Conservation (phyloP, 2,888 invertebrate species). For the Cynaeus angustus region DNA sequence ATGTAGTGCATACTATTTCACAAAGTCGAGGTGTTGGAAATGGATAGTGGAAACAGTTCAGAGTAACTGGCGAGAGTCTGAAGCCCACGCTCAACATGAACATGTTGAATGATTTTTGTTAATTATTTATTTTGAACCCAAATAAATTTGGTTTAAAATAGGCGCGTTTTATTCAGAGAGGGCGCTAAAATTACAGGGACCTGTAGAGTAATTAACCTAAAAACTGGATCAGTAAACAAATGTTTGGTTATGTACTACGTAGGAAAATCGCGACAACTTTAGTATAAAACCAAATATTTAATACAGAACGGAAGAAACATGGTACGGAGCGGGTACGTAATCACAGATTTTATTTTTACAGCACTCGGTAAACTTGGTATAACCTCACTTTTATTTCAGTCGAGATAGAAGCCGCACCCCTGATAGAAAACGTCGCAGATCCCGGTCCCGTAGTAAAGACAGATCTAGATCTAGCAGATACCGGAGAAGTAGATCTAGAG, state of each 20-base stretch:
- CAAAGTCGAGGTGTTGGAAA: conserved; percentile 84
- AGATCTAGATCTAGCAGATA: conserved; percentile 76
- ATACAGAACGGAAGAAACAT: conserved; percentile 15
- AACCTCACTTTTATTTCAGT: conserved; percentile 52
- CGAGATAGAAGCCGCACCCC: conserved; percentile 65
- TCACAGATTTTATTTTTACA: neutral
- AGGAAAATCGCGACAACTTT: neutral
- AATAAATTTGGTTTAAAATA: too few species aligned
- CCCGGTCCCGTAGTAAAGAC: conserved; percentile 62
- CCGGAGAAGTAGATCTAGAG: conserved; percentile 80
- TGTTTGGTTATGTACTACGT: conserved; percentile 34
- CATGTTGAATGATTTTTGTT: conserved; percentile 73
- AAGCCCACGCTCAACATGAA: conserved; percentile 86
- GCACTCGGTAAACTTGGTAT: neutral
- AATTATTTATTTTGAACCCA: conserved; percentile 23
- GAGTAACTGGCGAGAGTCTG: conserved; percentile 91
- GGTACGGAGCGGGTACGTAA: conserved; percentile 51
- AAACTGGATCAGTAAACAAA: neutral
- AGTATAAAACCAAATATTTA: conserved; percentile 8
- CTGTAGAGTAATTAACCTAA: conserved; percentile 11
- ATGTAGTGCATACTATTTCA: conserved; percentile 84
- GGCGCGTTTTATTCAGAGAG: neutral
- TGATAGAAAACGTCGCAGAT: conserved; percentile 65
- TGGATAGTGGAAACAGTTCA: conserved; percentile 88
- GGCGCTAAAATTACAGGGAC: conserved; percentile 2